A percentile compares a stretch with the other conserved stretches of the same genome.
phyloP scores from a whole-genome alignment of 2,888 invertebrate species.

The Adelphocoris suturalis region DNA sequence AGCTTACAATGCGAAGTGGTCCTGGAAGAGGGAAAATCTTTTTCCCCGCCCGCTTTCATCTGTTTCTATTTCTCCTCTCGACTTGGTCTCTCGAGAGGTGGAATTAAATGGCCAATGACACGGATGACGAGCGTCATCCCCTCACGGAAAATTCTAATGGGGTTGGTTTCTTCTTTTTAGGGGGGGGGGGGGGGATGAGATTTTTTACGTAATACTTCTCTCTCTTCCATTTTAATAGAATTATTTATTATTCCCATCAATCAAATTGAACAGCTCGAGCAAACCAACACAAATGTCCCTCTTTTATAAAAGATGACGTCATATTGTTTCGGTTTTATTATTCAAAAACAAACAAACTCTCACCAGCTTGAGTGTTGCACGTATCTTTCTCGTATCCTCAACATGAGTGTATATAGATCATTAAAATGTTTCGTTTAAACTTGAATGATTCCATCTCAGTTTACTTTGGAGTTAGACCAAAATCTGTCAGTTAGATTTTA shows the following conservation, averaged over 20 bases:
- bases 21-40: conserved; percentile 31
- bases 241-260: conserved; percentile 44
- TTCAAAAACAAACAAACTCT: too few species aligned
- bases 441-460: too few species aligned
- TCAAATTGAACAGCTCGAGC: not conserved
- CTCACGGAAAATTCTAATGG: conserved; percentile 65
- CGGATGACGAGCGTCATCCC: conserved; percentile 48
- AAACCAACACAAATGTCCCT: not conserved
- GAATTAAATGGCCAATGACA: conserved; percentile 68
- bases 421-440: too few species aligned
- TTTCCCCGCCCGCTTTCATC: conserved; percentile 39
- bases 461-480: too few species aligned
- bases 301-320: not conserved
- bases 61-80: conserved; percentile 58
- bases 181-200: too few species aligned
- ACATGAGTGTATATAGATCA: too few species aligned
- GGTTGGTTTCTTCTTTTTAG: conserved; percentile 4
- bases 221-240: conserved; percentile 42
- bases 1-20: conserved; percentile 40
- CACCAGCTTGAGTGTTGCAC: too few species aligned
- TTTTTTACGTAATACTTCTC: not conserved
- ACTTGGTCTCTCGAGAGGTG: conserved; percentile 57
- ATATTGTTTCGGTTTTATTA: too few species aligned
- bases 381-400: too few species aligned
- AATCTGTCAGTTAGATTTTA: too few species aligned